Evolutionary conservation across 2,113 vertebrate species (phyloP).

Genomic region (Semicossyphus pulcher): DNA sequence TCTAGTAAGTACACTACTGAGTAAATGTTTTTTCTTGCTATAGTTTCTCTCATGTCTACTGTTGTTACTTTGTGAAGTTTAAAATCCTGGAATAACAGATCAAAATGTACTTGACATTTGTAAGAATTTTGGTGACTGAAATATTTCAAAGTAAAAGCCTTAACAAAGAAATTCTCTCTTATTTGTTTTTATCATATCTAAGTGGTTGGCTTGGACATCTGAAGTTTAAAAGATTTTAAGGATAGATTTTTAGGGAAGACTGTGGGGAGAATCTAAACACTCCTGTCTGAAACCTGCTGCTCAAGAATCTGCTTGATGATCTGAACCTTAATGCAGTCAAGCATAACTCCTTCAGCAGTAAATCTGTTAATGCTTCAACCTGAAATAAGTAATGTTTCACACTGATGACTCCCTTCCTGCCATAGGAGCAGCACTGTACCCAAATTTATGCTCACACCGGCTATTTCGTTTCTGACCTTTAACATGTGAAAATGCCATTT

Average conservation of each 20-base stretch:
- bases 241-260: not conserved
- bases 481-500: slow-evolving; percentile 70
- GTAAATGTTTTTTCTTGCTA: too few relatives aligned
- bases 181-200: too few relatives aligned
- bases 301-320: slow-evolving; percentile 11
- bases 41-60: too few relatives aligned
- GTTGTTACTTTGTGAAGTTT: too few relatives aligned
- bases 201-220: not conserved
- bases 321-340: slow-evolving; percentile 25
- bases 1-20: too few relatives aligned
- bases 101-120: too few relatives aligned
- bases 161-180: too few relatives aligned
- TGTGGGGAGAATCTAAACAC: not conserved
- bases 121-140: too few relatives aligned
- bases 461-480: slow-evolving; percentile 70
- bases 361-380: slow-evolving; percentile 39
- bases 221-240: too few relatives aligned
- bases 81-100: too few relatives aligned
- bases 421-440: not conserved
- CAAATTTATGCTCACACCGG: slow-evolving; percentile 41
- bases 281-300: not conserved
- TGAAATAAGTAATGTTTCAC: slow-evolving; percentile 42
- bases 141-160: too few relatives aligned
- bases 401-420: slow-evolving; percentile 16
- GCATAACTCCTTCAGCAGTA: slow-evolving; percentile 16